Conservation (phyloP, 2,113 vertebrate species). For the Ochotona curzoniae region DNA sequence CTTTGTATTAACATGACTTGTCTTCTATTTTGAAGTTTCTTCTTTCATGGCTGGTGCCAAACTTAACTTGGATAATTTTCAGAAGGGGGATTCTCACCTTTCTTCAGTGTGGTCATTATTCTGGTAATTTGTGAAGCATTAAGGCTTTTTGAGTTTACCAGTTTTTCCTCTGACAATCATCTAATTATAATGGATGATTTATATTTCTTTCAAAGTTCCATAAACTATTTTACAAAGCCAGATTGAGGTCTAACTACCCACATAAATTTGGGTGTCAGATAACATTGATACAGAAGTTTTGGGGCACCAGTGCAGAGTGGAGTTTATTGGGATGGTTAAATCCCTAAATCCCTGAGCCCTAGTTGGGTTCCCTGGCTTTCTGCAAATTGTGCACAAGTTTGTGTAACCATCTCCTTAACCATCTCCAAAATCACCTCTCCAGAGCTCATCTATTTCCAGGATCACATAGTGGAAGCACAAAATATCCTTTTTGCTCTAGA, state of each 20-base stretch:
- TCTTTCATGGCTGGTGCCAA: not conserved
- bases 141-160: not conserved
- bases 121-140: not conserved
- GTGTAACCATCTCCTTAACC: no score
- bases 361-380: not conserved
- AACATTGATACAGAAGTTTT: no score
- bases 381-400: not conserved
- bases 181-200: not conserved
- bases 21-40: not conserved
- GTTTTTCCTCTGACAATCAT: not conserved
- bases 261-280: not conserved
- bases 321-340: not conserved
- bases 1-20: not conserved
- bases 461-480: not conserved
- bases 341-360: not conserved
- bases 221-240: not conserved
- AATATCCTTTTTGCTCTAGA: rapidly evolving
- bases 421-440: not conserved
- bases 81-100: not conserved
- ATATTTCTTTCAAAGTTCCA: not conserved
- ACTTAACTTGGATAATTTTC: not conserved
- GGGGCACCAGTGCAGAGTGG: rapidly evolving
- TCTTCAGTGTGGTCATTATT: not conserved
- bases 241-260: not conserved
- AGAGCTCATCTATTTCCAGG: not conserved